Evolutionary conservation across 2,888 invertebrate species (phyloP), one percentile per base, ranked within the genome.

Genomic region (Hirtodrosophila duncani): DNA sequence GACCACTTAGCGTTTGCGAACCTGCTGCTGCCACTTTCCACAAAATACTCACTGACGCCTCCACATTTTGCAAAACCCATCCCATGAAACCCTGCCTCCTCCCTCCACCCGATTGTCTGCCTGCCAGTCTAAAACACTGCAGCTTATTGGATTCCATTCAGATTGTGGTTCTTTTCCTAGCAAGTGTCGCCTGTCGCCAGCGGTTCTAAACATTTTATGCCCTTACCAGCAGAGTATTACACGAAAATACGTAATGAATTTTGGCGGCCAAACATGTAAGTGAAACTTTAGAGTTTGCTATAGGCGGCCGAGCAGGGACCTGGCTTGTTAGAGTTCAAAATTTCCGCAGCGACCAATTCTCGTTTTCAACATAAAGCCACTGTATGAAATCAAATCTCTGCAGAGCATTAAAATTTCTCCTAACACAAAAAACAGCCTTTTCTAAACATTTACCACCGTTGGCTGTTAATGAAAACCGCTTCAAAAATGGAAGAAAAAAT

Each of bases 111-210:
- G n/a, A n/a, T n/a, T n/a, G n/a, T n/a, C n/a, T n/a, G 26, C 21
- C 36, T 11, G 20, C 29, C 30, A 13, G 27, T n/a, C 27, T 29
- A 29, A 20, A 18, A n/a, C n/a, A n/a, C 42, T 58, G 56, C 49
- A 71, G 75, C 59, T 75, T 74, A 74, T 74, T 74, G 75, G 65
- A 67, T 72, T 57, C 53, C 60, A 63, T 67, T 56, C 62, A 43
- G 36, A n/a, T n/a, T n/a, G n/a, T 26, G 39, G 42, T 37, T 16
- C 29, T 27, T 9, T 21, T 26, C 26, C 41, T 36, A 21, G 41
- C 33, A 7, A 38, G 49, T 41, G 34, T 58, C 44, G 29, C 41
- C 63, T 58, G 60, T 57, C 67, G 57, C 41, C 45, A n/a, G n/a
- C n/a, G 37, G 39, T 48, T 38, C 41, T n/a, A n/a, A n/a, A n/a